These are phyloP conservation scores for Catostylus mosaicus DNA, from an alignment of 30 jellyfish, hydroid and myxozoan species.

Conservation along the genomic window DNA sequence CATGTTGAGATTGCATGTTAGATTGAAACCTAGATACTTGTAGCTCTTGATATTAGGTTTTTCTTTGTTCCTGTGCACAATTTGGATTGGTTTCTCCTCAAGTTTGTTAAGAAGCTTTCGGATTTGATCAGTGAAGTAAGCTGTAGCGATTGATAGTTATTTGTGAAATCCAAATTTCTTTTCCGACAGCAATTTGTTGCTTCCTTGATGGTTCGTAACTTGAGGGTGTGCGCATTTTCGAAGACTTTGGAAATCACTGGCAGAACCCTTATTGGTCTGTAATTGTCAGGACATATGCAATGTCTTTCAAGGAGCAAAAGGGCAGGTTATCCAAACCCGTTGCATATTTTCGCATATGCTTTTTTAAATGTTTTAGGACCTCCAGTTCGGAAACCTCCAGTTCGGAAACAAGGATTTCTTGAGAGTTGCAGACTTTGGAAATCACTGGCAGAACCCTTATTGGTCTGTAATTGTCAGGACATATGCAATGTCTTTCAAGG, in stretches of 20 bases:
- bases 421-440: conserved; percentile 29
- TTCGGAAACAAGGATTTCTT: conserved; percentile 34
- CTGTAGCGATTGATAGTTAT: conserved; percentile 67
- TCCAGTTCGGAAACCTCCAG: conserved; percentile 20
- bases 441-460: conserved; percentile 40
- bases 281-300: conserved; percentile 36
- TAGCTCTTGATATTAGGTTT: no score
- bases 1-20: no score
- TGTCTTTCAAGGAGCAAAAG: conserved; percentile 38
- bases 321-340: conserved; percentile 69
- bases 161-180: conserved; percentile 59
- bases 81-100: no score
- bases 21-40: no score
- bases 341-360: conserved; percentile 34
- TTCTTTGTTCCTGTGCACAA: no score
- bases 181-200: conserved; percentile 40
- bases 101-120: no score
- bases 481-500: conserved; percentile 34
- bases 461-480: conserved; percentile 15
- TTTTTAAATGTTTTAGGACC: conserved; percentile 11
- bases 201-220: background rate
- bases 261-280: conserved; percentile 69
- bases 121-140: conserved; percentile 55
- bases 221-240: conserved; percentile 18
- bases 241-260: conserved; percentile 44